Conservation (phyloP, 2,113 vertebrate species). For the Theristicus caerulescens region DNA sequence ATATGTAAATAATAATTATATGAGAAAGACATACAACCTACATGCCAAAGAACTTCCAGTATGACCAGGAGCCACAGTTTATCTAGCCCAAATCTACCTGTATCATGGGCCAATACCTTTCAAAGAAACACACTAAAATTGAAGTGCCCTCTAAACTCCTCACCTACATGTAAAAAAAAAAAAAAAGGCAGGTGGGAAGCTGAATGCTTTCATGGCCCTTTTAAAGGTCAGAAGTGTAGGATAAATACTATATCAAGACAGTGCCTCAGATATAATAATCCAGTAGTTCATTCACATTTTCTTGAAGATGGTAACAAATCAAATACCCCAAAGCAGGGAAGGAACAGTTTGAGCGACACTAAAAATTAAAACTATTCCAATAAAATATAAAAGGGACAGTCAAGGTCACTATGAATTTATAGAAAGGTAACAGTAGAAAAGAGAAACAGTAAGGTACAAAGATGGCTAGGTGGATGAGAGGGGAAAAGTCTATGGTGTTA, state of each 20-base stretch:
- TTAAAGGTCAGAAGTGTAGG: not conserved
- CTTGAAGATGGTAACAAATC: not conserved
- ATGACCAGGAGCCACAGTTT: not conserved
- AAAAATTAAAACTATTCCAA: not conserved
- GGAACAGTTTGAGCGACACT: not conserved
- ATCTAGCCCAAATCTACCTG: not conserved
- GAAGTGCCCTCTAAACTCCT: not conserved
- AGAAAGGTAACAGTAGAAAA: not conserved
- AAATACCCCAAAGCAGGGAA: not conserved
- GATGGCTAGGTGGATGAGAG: not conserved
- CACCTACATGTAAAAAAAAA: not conserved
- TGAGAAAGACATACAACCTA: not conserved
- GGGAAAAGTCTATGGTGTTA: not conserved
- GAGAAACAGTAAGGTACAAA: not conserved
- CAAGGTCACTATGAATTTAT: not conserved
- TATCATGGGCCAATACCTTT: not conserved
- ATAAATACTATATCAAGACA: not conserved
- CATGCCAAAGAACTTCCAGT: not conserved
- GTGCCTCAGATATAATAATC: not conserved
- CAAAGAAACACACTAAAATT: not conserved
- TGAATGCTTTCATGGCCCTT: not conserved
- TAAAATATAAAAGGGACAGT: not conserved
- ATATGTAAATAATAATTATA: not conserved
- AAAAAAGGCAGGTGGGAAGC: fast-evolving
- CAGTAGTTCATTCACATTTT: not conserved